These are phyloP conservation scores for Pedicia rivosa DNA, from an alignment of 2,888 invertebrate species.

Conservation along the genomic window DNA sequence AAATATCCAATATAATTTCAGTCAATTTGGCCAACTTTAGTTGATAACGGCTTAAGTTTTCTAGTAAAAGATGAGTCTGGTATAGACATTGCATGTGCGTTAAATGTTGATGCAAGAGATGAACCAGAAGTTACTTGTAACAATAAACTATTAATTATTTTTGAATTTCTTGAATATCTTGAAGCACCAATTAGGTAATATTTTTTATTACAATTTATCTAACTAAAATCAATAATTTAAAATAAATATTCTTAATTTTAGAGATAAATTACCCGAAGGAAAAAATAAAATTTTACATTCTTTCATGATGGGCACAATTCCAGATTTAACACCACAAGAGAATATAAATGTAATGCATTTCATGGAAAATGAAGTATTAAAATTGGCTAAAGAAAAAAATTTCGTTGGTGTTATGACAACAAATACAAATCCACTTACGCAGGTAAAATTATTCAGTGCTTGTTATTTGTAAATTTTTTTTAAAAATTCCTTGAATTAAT, in stretches of 20 bases:
- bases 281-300: constrained; percentile 59
- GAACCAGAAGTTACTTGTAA: constrained; percentile 57
- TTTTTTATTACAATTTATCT: constrained; percentile 3
- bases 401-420: constrained; percentile 71
- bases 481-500: no score
- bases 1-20: constrained; percentile 10
- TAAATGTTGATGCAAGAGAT: constrained; percentile 68
- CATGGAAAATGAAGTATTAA: constrained; percentile 59
- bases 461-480: no score
- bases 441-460: no score
- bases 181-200: constrained; percentile 54
- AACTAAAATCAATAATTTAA: no score
- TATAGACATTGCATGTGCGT: constrained; percentile 45
- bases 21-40: constrained; percentile 51
- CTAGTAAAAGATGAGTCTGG: constrained; percentile 41
- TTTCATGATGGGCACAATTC: constrained; percentile 75
- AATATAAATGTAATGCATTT: constrained; percentile 65
- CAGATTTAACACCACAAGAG: constrained; percentile 46
- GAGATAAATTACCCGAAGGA: constrained; percentile 40
- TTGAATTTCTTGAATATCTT: constrained; percentile 61
- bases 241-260: no score
- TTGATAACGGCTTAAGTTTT: constrained; percentile 59
- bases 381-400: constrained; percentile 43
- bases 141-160: constrained; percentile 52
- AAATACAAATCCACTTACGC: constrained; percentile 77